Evolutionary conservation across 2,113 vertebrate species (phyloP), one percentile per base, ranked within the genome.

Genomic region (Callaeas wilsoni): DNA sequence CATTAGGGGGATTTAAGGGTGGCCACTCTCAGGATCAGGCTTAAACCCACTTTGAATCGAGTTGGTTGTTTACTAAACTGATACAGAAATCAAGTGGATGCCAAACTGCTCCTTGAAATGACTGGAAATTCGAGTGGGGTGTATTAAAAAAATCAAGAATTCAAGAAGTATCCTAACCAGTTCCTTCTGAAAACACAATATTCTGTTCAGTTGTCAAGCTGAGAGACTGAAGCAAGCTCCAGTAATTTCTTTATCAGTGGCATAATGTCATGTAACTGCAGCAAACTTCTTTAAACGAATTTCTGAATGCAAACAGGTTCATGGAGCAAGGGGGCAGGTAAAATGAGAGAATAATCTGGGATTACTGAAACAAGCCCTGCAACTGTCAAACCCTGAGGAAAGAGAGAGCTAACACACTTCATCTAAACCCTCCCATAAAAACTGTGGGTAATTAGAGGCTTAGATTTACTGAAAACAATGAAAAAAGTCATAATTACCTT

Each of bases 401-500:
- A 95, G 12, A 71, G 87, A 94, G 94, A 89, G 82, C 62, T 95
- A 87, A 90, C 76, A 84, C 41, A 37, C 49, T 93, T 82, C 80
- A 75, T 80, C 88, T 92, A 96, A 97, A 94, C 67, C 57, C 90
- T 97, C 44, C 94, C 90, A 87, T 93, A 97, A 98, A 97, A 85
- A 90, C 91, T 80, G 91, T n/a, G 74, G 90, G 91, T 98, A 97
- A 98, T 97, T 97, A 96, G 89, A 96, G 96, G 98, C 97, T 98
- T 96, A 97, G 88, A 94, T 96, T 98, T 97, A 98, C 97, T 95
- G 91, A 98, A 97, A 97, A 98, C 96, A 97, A 98, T 96, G 97
- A 97, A 93, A 97, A 84, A 96, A 92, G 53, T 93, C 97, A 97
- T 98, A 98, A 98, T 99, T 98, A 97, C 95, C 95, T 98, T 97